Evolutionary conservation across 1,140 invertebrate genomes (phyloP).

Genomic region (Dendrolimus kikuchii): DNA sequence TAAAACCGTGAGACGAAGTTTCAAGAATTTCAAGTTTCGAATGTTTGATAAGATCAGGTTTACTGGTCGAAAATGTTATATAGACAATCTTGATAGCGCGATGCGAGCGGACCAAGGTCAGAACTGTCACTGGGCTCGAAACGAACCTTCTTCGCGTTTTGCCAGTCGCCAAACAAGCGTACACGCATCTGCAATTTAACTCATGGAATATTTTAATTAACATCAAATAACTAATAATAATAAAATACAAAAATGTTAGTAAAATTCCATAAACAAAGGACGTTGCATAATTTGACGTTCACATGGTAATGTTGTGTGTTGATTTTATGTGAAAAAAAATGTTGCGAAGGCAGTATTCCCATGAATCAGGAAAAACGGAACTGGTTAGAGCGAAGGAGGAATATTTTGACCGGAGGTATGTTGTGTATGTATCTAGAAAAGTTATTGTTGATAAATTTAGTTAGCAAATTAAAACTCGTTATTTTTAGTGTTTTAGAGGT

Average conservation of each 20-base stretch:
- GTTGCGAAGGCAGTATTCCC: slow-evolving; percentile 55
- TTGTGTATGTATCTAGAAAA: slow-evolving; percentile 8
- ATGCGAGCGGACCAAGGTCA: slow-evolving; percentile 31
- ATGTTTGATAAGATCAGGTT: slow-evolving; percentile 12
- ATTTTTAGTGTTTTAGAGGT: too few species aligned
- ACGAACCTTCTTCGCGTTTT: slow-evolving; percentile 6
- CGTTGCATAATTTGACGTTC: neutral
- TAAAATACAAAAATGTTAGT: slow-evolving; percentile 1
- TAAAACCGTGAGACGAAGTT: slow-evolving; percentile 2
- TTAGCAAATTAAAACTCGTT: too few species aligned
- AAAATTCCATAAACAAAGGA: neutral
- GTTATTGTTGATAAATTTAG: too few species aligned
- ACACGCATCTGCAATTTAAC: slow-evolving; percentile 8
- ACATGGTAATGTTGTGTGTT: neutral
- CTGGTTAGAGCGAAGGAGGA: slow-evolving; percentile 39
- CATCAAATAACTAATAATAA: neutral
- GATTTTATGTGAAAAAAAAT: slow-evolving; percentile 21
- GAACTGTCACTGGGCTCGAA: slow-evolving; percentile 13
- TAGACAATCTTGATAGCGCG: slow-evolving; percentile 22
- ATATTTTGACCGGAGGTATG: slow-evolving; percentile 53
- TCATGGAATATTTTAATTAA: slow-evolving; percentile 1
- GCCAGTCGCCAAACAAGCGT: slow-evolving; percentile 10
- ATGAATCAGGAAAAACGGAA: slow-evolving; percentile 52
- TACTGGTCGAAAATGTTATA: slow-evolving; percentile 9
- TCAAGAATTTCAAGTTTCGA: slow-evolving; percentile 3